A percentile compares a stretch with the other conserved stretches of the same genome.
Conservation (phyloP, 2,113 vertebrate species). For the Taxidea taxus region DNA sequence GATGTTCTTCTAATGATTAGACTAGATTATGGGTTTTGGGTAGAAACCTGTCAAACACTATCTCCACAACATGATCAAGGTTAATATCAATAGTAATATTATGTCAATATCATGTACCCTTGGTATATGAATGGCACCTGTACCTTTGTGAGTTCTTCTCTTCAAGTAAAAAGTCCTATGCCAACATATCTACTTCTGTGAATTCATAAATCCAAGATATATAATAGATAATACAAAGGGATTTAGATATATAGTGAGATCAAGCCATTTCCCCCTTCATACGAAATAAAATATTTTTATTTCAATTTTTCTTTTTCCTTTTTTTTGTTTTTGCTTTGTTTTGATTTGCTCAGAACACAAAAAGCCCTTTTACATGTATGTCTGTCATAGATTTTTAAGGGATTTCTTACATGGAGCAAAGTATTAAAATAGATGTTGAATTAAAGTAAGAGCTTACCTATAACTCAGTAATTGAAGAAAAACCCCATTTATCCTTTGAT, state of each 20-base stretch:
- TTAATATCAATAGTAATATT: background rate
- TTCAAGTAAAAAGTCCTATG: background rate
- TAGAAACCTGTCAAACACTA: background rate
- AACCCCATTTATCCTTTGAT: background rate
- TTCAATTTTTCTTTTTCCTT: background rate
- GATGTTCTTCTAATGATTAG: background rate
- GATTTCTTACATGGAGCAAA: background rate
- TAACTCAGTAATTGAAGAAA: background rate
- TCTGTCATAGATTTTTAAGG: background rate
- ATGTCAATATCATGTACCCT: background rate
- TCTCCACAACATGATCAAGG: background rate
- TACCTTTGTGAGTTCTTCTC: background rate
- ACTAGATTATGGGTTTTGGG: background rate
- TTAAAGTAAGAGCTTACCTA: background rate
- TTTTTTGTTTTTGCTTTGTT: too few relatives aligned
- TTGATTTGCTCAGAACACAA: background rate
- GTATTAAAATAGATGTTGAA: background rate
- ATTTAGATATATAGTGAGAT: background rate
- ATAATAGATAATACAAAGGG: background rate
- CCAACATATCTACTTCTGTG: background rate
- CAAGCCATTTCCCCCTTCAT: background rate
- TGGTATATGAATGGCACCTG: background rate
- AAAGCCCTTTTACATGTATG: background rate
- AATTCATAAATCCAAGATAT: background rate
- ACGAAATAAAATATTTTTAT: background rate